Evolutionary conservation across 1,140 invertebrate species (phyloP), one percentile per base, ranked within the genome.

Genomic region (Alviniconcha marisindica): DNA sequence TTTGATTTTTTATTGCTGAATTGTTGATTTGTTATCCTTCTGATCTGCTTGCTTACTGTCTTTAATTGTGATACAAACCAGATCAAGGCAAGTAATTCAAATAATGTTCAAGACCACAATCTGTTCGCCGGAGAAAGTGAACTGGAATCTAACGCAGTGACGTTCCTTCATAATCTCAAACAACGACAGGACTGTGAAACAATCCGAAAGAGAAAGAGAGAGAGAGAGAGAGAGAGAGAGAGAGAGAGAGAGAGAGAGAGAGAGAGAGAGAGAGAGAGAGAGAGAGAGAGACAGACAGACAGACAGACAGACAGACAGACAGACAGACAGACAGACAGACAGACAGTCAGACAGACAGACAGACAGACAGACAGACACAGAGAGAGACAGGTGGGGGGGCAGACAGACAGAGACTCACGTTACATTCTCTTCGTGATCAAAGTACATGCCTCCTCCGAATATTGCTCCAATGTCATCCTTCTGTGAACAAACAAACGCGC

Each of bases 141-240:
- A n/a, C n/a, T n/a, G n/a, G n/a, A n/a, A n/a, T n/a, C n/a, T n/a
- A n/a, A n/a, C n/a, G n/a, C n/a, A n/a, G n/a, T n/a, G n/a, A n/a
- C n/a, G n/a, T n/a, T n/a, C n/a, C n/a, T 51, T 51, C 7, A 21
- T 51, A 51, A 7, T 51, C 21, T 7, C 31, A 31, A 76, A 40
- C 21, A 24, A 36, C 38, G 31, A 36, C 38, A 76, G 15, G 38
- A n/a, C n/a, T 31, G n/a, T 36, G 14, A 76, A 40, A 76, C 38
- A 76, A 76, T 38, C 31, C 48, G 66, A 82, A 24, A 82, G 42
- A 82, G n/a, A 82, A 40, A 82, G 7, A 82, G 42, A 82, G 14
- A 82, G 66, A 74, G n/a, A 82, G 66, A 82, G n/a, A 82, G 66
- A 82, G 51, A 82, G 66, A 74, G 51, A 73, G 66, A 82, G 51